These are phyloP conservation scores for Pseudorasbora parva DNA, from an alignment of 2,113 vertebrate genomes.

Conservation along the genomic window DNA sequence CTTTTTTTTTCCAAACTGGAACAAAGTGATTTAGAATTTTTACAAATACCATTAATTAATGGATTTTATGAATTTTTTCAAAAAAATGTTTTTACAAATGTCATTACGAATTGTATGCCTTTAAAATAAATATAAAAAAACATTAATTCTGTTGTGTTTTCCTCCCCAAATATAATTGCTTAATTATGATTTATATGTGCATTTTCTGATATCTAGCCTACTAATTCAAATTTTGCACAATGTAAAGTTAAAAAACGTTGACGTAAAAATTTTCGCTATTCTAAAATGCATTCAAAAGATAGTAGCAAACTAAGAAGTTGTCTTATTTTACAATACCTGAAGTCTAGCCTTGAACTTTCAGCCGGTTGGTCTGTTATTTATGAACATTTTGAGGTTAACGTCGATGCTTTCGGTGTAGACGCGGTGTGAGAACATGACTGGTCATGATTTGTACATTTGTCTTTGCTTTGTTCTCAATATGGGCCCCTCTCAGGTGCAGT, in stretches of 20 bases:
- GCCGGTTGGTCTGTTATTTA: background rate
- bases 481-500: constrained; percentile 9
- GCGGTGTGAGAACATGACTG: constrained; percentile 1
- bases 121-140: too few species aligned
- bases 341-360: constrained; percentile 1
- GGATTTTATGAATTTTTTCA: background rate
- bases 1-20: background rate
- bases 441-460: constrained; percentile 5
- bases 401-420: background rate
- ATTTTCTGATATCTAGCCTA: background rate
- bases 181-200: background rate
- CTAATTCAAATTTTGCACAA: background rate
- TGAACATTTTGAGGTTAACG: background rate
- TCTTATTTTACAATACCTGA: background rate
- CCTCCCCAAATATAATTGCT: background rate
- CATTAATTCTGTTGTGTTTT: too few species aligned
- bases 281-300: background rate
- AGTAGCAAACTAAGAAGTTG: background rate
- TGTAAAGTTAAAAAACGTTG: background rate
- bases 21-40: background rate
- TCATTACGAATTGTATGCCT: background rate
- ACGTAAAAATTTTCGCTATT: background rate
- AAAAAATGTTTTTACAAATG: background rate
- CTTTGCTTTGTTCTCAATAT: constrained; percentile 15
- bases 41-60: background rate